Base-by-base conservation (phyloP, 2,888 invertebrate species). In the Notodonta dromedarius region DNA sequence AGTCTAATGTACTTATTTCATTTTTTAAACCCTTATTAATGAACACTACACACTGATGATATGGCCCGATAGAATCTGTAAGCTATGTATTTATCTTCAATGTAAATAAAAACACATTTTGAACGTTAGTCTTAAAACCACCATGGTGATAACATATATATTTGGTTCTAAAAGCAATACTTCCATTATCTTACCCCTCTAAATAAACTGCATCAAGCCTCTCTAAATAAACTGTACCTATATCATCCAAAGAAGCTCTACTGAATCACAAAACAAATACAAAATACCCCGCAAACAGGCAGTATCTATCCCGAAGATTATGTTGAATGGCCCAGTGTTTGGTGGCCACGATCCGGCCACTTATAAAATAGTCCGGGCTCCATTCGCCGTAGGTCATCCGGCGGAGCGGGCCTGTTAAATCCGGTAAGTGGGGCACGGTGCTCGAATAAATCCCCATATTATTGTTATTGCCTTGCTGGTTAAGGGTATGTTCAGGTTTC, bases 351-450 rank as follows among this genome's bases (percentile, higher is more conserved):
- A 80, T 79, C 82, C 79, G 73, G 73, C 80, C 87, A 85, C 86
- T 87, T 88, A 86, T 82, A 85, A 84, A 84, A 82, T 82, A 76
- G 83, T 77, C 77, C 70, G 79, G 67, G 79, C 76, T 68, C 81
- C 81, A 80, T 77, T 76, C 76, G 69, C 73, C 74, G 68, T 70
- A 74, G 84, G 84, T 80, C 83, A 79, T 71, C 67, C 61, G 73
- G 64, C 74, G 72, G 79, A 76, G 74, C 76, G 74, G 69, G 67
- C 80, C 82, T 79, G 79, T 78, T 85, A 85, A 85, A 86, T 82
- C 87, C 87, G 80, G 84, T 86, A 89, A 87, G 87, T 84, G 83
- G 83, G 78, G 78, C 85, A 84, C 82, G 86, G 80, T 78, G 87
- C 82, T 82, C 81, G 77, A 83, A 87, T 87, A 90, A 85, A 86